Evolutionary conservation across 2,888 invertebrate genomes (phyloP).

Genomic region (Pollenia labialis): DNA sequence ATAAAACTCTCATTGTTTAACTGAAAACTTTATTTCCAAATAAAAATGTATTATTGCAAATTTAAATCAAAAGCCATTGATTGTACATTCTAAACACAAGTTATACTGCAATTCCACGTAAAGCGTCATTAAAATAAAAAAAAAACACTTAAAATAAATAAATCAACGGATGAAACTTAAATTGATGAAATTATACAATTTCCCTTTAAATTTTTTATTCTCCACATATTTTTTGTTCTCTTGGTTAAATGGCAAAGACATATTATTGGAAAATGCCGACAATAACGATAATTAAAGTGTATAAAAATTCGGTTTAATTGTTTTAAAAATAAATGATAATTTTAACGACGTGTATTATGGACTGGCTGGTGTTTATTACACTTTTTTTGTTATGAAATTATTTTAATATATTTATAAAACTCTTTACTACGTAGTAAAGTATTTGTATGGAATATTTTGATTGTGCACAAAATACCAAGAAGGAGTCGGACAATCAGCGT

Average conservation of each 20-base stretch:
- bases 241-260: background rate
- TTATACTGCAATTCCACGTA: background rate
- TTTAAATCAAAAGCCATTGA: background rate
- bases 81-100: background rate
- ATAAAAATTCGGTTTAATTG: background rate
- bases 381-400: too few relatives aligned
- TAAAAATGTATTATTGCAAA: background rate
- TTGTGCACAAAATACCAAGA: background rate
- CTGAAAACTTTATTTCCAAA: too few relatives aligned
- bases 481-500: too few relatives aligned
- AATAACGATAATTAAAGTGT: background rate
- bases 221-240: background rate
- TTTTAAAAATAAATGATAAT: slow-evolving; percentile 9
- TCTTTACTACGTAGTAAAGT: background rate
- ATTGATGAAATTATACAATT: background rate
- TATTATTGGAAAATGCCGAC: background rate
- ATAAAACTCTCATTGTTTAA: too few relatives aligned
- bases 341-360: background rate
- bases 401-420: too few relatives aligned
- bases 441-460: background rate
- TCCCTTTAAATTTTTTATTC: background rate
- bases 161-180: background rate
- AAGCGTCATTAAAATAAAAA: background rate
- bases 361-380: background rate
- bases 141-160: background rate